Percentiles rank a stretch among this genome's conserved stretches.
These are phyloP conservation scores for Petrocephalus microphthalmus DNA, from an alignment of 2,113 vertebrate species.

Conservation along the genomic window DNA sequence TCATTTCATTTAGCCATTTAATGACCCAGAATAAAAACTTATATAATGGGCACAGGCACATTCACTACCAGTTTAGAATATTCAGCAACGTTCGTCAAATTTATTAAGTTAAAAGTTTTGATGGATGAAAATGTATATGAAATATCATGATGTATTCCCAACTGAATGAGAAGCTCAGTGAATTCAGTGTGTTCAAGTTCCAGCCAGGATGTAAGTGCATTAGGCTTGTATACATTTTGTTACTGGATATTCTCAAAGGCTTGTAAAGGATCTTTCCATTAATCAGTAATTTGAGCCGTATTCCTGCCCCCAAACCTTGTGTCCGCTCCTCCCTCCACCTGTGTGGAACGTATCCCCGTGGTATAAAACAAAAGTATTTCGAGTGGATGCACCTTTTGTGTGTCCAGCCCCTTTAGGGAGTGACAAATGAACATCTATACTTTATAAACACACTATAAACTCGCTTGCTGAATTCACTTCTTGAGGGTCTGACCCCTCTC, in stretches of 20 bases:
- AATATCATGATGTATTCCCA: neutral
- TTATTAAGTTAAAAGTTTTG: neutral
- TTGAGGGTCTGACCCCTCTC: neutral
- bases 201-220: conserved; percentile 23
- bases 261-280: conserved; percentile 41
- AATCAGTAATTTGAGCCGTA: conserved; percentile 32
- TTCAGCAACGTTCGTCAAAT: neutral
- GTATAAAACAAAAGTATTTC: neutral
- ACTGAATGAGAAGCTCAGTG: neutral
- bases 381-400: neutral
- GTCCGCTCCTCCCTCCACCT: neutral
- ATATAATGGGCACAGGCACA: neutral
- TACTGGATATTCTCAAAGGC: conserved; percentile 44
- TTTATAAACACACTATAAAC: neutral
- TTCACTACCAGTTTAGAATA: neutral
- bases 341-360: neutral
- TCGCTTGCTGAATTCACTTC: neutral
- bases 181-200: neutral
- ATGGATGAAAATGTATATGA: neutral
- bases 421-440: neutral
- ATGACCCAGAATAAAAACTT: neutral
- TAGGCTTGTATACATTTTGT: conserved; percentile 43
- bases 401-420: neutral
- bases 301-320: neutral
- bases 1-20: neutral